These are phyloP conservation scores for Schizothorax lantsangensis DNA, from an alignment of 2,797 vertebrate species.

Conservation along the genomic window DNA sequence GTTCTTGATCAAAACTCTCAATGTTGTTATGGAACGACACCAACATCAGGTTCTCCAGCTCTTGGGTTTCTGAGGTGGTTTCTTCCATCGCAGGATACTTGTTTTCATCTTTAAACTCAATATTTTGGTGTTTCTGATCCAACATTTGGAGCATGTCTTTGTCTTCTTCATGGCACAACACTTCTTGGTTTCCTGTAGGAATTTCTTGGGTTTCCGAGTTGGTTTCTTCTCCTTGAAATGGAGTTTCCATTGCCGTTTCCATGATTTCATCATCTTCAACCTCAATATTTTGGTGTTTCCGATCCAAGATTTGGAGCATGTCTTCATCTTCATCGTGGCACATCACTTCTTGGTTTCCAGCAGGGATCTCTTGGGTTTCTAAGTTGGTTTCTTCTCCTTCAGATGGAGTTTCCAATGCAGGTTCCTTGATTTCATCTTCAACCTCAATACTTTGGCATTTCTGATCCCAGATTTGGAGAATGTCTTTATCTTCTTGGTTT, in stretches of 20 bases:
- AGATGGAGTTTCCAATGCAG: background rate
- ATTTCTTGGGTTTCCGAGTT: background rate
- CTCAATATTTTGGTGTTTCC: too few species aligned
- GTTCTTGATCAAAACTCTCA: background rate
- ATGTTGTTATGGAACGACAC: background rate
- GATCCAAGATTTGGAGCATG: background rate
- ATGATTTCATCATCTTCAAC: background rate
- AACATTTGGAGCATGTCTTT: background rate
- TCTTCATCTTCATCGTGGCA: background rate
- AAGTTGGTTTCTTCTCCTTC: background rate
- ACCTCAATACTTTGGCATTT: rapidly evolving
- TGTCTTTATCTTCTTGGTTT: background rate
- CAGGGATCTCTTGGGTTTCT: background rate
- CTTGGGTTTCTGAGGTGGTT: background rate
- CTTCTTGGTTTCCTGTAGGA: background rate
- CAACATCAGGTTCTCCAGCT: background rate
- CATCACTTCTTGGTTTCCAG: background rate
- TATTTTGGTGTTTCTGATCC: background rate
- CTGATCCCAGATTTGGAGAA: background rate
- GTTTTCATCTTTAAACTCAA: background rate
- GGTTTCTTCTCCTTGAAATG: background rate
- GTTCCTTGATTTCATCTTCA: background rate
- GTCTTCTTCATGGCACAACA: background rate
- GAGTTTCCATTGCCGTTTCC: background rate
- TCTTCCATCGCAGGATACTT: background rate